Conservation (phyloP, 2,888 invertebrate genomes). For the Mongoloraphidia duomilia region DNA sequence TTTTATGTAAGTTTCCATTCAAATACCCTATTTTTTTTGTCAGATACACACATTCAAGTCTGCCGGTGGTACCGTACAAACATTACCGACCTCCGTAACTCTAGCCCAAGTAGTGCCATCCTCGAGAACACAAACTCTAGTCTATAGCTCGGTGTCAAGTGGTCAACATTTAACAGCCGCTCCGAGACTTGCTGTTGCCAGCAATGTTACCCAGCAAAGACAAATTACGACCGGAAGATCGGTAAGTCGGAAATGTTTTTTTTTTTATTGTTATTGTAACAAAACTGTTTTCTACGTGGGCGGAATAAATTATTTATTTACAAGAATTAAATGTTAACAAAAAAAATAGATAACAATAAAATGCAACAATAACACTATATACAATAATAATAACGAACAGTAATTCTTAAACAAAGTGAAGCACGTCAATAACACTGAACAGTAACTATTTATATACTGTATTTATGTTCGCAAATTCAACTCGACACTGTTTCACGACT, state of each 20-base stretch:
- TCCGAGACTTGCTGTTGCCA: slow-evolving; percentile 25
- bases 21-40: slow-evolving; percentile 2
- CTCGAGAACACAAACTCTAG: slow-evolving; percentile 27
- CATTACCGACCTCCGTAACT: slow-evolving; percentile 25
- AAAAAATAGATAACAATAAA: no score
- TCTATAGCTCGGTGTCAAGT: slow-evolving; percentile 24
- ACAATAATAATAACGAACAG: no score
- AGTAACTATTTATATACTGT: no score
- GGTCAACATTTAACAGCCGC: slow-evolving; percentile 19
- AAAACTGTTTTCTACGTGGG: not conserved
- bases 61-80: slow-evolving; percentile 20
- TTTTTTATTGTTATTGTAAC: not conserved
- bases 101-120: slow-evolving; percentile 27
- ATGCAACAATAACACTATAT: no score
- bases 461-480: no score
- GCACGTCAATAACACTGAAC: no score
- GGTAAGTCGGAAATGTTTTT: slow-evolving; percentile 11
- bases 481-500: no score
- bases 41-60: slow-evolving; percentile 26
- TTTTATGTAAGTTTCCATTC: no score
- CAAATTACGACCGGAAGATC: slow-evolving; percentile 16
- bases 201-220: slow-evolving; percentile 18
- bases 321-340: no score
- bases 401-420: no score
- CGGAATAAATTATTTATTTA: no score